Conservation (phyloP, 2,797 vertebrate genomes). For the Melanotaenia nigrans region DNA sequence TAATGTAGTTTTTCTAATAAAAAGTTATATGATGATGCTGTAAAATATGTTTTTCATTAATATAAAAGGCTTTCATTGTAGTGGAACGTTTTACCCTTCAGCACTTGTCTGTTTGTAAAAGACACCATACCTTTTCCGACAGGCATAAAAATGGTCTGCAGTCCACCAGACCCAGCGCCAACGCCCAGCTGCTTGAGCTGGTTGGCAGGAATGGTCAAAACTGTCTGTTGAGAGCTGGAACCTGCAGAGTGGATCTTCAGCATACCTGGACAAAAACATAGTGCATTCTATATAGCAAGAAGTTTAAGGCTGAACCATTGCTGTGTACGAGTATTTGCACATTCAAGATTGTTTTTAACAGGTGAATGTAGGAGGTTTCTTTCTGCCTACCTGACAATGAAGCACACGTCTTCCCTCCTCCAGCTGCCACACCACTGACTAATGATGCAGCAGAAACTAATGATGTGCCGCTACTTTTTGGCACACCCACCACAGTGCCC, state of each 20-base stretch:
- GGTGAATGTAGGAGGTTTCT: not conserved
- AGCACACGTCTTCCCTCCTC: conserved; percentile 73
- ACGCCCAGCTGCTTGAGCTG: conserved; percentile 94
- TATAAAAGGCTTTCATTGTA: conserved; percentile 2
- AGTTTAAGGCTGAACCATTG: not conserved
- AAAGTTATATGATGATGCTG: too few relatives aligned
- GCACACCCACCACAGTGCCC: conserved; percentile 61
- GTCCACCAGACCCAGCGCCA: conserved; percentile 83
- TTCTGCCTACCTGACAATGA: conserved; percentile 80
- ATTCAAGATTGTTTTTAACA: not conserved
- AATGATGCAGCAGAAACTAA: conserved; percentile 78
- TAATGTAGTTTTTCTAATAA: not conserved
- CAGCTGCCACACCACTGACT: conserved; percentile 72
- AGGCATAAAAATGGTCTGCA: conserved; percentile 95
- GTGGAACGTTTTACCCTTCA: conserved; percentile 23
- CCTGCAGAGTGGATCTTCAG: conserved; percentile 94
- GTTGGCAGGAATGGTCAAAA: conserved; percentile 92
- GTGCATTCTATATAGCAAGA: not conserved
- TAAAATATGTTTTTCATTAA: too few relatives aligned
- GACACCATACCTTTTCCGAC: conserved; percentile 90
- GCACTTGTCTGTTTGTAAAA: not conserved
- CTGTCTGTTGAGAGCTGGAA: conserved; percentile 90
- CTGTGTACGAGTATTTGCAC: not conserved
- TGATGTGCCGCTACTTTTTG: conserved; percentile 77
- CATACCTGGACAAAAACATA: conserved; percentile 84